phyloP scores from a whole-genome alignment of 2,797 vertebrate genomes.

The Falco concolor region DNA sequence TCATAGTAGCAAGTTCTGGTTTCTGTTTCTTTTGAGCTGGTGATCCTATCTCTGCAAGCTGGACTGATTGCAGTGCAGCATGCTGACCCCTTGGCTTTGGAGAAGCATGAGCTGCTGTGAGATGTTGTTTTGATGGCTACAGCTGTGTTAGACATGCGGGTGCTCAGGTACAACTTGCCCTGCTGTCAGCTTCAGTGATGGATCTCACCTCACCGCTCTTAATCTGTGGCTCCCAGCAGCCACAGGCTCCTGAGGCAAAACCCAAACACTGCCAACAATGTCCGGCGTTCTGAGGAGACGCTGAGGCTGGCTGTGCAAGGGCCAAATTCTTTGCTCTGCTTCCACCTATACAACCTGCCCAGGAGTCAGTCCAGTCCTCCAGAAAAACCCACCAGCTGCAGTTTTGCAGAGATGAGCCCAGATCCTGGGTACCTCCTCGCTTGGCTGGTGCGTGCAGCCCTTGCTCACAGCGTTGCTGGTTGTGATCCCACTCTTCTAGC shows the following conservation, averaged over 20 bases:
- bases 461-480: rapidly evolving
- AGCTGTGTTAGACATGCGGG: background rate
- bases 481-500: background rate
- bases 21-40: background rate
- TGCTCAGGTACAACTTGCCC: background rate
- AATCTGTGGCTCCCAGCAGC: background rate
- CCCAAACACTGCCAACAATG: background rate
- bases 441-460: background rate
- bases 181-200: background rate
- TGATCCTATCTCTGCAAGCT: background rate
- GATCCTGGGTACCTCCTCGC: background rate
- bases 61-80: background rate
- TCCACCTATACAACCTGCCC: background rate
- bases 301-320: background rate
- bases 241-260: background rate
- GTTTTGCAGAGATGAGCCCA: background rate
- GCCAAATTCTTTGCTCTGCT: background rate
- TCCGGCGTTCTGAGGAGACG: background rate
- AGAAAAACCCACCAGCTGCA: background rate
- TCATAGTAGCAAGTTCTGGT: background rate
- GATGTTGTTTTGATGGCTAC: background rate
- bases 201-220: background rate
- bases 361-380: background rate
- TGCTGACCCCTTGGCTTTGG: background rate
- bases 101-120: background rate